phyloP scores from a whole-genome alignment of 2,113 vertebrate species.

The Taurulus bubalis region DNA sequence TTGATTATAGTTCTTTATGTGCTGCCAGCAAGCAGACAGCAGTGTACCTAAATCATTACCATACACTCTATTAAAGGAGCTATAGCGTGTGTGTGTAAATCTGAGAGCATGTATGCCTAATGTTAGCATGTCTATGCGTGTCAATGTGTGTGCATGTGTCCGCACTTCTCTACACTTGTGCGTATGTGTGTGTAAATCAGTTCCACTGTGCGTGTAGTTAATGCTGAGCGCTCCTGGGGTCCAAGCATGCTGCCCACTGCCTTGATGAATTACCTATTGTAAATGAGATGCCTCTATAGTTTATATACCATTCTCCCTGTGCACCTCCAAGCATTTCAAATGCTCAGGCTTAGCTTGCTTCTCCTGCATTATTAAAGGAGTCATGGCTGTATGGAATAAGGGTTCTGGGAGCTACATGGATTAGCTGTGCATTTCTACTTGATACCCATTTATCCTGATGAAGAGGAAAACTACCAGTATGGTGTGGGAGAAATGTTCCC shows the following conservation, averaged over 20 bases:
- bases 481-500: background rate
- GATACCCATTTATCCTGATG: conserved; percentile 39
- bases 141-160: conserved; percentile 34
- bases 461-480: conserved; percentile 32
- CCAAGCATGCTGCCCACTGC: conserved; percentile 51
- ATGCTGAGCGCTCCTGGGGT: conserved; percentile 62
- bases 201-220: conserved; percentile 58
- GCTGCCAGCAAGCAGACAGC: conserved; percentile 50
- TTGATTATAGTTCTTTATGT: conserved; percentile 78
- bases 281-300: conserved; percentile 73
- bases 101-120: conserved; percentile 29
- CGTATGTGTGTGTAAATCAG: conserved; percentile 60
- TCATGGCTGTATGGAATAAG: conserved; percentile 29
- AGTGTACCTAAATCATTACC: conserved; percentile 62
- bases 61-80: conserved; percentile 43
- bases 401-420: conserved; percentile 19
- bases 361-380: conserved; percentile 60
- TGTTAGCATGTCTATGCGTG: conserved; percentile 39
- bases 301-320: conserved; percentile 53
- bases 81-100: conserved; percentile 38
- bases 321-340: conserved; percentile 57
- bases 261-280: conserved; percentile 71
- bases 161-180: conserved; percentile 36
- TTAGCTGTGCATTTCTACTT: conserved; percentile 31
- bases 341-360: conserved; percentile 23